Percentiles rank a stretch among this genome's conserved stretches.
Evolutionary conservation across 2,888 invertebrate genomes (phyloP).

Genomic region (Linnaemya tessellans): DNA sequence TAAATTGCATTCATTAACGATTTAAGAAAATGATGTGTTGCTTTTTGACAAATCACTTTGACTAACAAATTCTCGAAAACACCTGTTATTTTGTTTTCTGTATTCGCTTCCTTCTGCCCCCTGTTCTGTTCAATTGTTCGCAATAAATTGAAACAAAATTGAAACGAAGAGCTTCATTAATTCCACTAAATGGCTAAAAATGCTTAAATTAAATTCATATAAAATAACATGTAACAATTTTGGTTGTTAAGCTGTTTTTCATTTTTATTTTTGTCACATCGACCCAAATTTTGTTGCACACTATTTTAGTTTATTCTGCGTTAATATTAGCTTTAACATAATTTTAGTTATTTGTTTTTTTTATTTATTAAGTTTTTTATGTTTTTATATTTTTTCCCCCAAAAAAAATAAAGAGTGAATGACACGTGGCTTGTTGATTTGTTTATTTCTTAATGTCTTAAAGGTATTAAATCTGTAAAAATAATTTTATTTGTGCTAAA

Average conservation of each 20-base stretch:
- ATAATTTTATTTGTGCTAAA: not conserved
- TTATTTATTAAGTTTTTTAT: no score
- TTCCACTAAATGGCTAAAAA: conserved; percentile 33
- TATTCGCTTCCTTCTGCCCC: not conserved
- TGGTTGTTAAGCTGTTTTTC: conserved; percentile 25
- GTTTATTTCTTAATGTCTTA: conserved; percentile 54
- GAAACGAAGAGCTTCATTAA: conserved; percentile 47
- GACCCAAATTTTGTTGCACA: conserved; percentile 12
- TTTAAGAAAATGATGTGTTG: conserved; percentile 56
- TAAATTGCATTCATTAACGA: conserved; percentile 66
- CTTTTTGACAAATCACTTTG: conserved; percentile 65
- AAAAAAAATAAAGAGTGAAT: not conserved
- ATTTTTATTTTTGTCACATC: not conserved
- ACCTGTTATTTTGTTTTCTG: conserved; percentile 57
- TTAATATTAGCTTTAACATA: conserved; percentile 24
- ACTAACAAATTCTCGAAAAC: conserved; percentile 55
- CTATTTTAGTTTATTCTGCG: conserved; percentile 17
- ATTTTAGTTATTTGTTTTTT: no score
- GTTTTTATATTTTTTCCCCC: not conserved
- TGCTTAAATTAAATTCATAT: not conserved
- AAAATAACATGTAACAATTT: not conserved
- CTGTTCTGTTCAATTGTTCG: not conserved
- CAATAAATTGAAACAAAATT: conserved; percentile 49
- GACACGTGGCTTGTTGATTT: conserved; percentile 35
- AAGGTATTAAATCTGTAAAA: conserved; percentile 42